Base-by-base conservation (phyloP, 53 echinoderm and acorn worm species). In the Holothuria scabra region DNA sequence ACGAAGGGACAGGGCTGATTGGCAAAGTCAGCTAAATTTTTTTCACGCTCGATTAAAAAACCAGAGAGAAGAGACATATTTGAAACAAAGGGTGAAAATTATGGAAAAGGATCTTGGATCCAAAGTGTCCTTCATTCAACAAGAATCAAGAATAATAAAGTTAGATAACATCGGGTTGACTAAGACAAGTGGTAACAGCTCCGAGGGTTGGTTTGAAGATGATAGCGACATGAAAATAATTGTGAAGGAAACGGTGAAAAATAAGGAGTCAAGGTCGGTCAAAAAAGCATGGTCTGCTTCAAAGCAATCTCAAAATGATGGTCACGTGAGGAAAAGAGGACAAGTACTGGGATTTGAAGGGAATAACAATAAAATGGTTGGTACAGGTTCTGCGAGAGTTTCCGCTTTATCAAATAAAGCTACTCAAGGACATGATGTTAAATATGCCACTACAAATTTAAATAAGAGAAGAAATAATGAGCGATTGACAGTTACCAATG, bases 41-140 rank as follows among this genome's bases (percentile, higher is more conserved):
- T 90, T 93, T 76, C 86, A 80, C 4, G 90, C 93, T 11, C 57
- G 93, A 44, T 60, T 93, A 67, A 93, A 93, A 64, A 93, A 93
- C 83, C 86, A 90, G 65, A 78, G 87, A 48, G 90, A 93, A 38
- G 85, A 93, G 59, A 78, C 84, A 8, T 86, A 85, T 49, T 87
- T 93, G 6, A 81, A 65, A 35, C 84, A 81, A 21, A 84, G 90
- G 28, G 44, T 90, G 22, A 90, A 84, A 37, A 58, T 57, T 5
- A 30, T 92, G 64, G 87, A 92, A 20, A 83, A 80, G 41, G 80
- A 87, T 20, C 64, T 89, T 64, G 92, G 92, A 59, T 68, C 78
- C 44, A 89, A 67, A 1, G 67, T 89, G 26, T 89, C 65, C 60
- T 52, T 64, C 44, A 84, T 89, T 68, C 84, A 89, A n/a, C 84